Base-by-base conservation (phyloP, 2,888 invertebrate genomes). In the Dolomedes plantarius region DNA sequence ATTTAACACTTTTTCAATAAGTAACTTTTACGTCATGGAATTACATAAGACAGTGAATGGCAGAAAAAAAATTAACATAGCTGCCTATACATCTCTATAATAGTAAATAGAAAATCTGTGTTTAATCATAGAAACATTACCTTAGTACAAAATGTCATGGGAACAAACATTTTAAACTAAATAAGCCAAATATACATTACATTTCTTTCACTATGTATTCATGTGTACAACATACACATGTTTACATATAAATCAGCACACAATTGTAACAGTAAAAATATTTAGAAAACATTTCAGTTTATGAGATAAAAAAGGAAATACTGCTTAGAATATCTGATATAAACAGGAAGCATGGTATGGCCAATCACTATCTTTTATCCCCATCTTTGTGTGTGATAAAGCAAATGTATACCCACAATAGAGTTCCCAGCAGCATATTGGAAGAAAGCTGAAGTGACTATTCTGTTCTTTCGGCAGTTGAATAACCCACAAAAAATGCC, bases 381-480 rank as follows among this genome's bases (percentile, higher is more conserved):
- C 19, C 27, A 28, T 68, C 27, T 68, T 23, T 39, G 39, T 16
- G 31, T 67, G 41, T 46, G 23, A 56, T 5, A 56, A 56, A 56
- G 56, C 56, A 56, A 56, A 56, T 56, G 23, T 56, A 56, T n/a
- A 50, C 77, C 73, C 69, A 77, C 36, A 64, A 67, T 73, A 69
- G 78, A 67, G 64, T 85, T 74, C 86, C 75, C 73, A 78, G 76
- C 80, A 86, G 86, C 79, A 80, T 50, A 86, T 80, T 86, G 86
- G 86, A 86, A 86, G 86, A 80, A 69, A 68, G 75, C 86, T 86
- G 86, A 72, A 86, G 80, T 86, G 80, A 86, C 86, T 71, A 50
- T 31, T 72, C 56, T 28, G 62, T 62, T 85, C 71, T 73, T 46
- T 77, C 23, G 19, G n/a, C 65, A 50, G 69, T 41, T 72, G 75